These are phyloP conservation scores for Synergus umbraculus DNA, from an alignment of 2,888 invertebrate species.

Conservation along the genomic window DNA sequence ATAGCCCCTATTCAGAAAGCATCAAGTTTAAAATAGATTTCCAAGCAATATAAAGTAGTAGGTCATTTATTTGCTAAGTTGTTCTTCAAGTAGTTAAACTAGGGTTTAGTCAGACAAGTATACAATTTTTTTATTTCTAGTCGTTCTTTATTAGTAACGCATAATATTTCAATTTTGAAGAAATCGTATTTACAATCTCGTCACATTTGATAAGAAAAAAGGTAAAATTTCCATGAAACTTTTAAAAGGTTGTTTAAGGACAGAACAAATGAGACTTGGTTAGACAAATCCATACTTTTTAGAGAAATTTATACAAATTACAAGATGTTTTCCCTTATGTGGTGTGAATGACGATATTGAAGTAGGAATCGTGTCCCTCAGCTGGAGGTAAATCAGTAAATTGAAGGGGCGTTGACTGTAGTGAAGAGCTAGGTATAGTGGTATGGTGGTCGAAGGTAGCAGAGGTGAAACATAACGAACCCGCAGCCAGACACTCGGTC, in stretches of 20 bases:
- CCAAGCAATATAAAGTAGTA: not conserved
- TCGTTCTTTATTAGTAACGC: slow-evolving; percentile 34
- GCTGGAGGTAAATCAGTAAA: slow-evolving; percentile 53
- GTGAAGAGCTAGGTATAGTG: slow-evolving; percentile 45
- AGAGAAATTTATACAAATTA: not conserved
- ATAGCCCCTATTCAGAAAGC: no score
- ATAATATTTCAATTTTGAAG: not conserved
- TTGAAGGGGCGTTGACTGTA: slow-evolving; percentile 56
- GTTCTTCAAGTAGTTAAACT: slow-evolving; percentile 30
- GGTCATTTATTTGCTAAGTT: not conserved
- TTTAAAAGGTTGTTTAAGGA: not conserved
- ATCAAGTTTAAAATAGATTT: slow-evolving; percentile 2
- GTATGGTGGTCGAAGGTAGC: slow-evolving; percentile 48
- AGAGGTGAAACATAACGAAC: slow-evolving; percentile 62
- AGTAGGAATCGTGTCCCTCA: not conserved
- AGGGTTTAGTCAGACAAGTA: slow-evolving; percentile 8
- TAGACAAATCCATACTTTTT: not conserved
- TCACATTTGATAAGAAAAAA: no score
- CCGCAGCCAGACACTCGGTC: slow-evolving; percentile 57
- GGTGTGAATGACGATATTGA: not conserved
- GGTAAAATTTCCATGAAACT: no score
- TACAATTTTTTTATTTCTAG: not conserved
- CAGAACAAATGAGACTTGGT: not conserved
- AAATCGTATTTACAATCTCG: no score
- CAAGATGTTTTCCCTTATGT: not conserved